Percentiles rank a stretch among this genome's conserved stretches.
Conservation (phyloP, 2,888 invertebrate species). For the Melieria crassipennis region DNA sequence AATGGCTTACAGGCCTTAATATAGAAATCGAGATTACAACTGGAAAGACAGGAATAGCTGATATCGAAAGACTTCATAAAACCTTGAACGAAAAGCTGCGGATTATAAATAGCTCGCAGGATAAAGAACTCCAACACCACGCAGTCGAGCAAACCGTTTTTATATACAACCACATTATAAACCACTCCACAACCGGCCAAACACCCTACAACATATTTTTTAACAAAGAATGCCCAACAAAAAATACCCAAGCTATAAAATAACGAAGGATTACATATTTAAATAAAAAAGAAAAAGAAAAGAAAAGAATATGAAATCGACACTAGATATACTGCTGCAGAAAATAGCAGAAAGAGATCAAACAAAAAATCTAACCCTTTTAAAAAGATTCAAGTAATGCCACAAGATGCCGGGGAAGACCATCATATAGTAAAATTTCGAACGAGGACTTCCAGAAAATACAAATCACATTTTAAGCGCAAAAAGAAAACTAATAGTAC, state of each 20-base stretch:
- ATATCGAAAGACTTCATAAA: not conserved
- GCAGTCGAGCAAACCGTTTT: not conserved
- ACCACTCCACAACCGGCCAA: not conserved
- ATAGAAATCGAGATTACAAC: not conserved
- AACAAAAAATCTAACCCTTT: not conserved
- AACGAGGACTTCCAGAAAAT: not conserved
- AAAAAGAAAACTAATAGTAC: not conserved
- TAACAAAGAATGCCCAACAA: not conserved
- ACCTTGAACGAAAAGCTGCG: not conserved
- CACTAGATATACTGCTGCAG: not conserved
- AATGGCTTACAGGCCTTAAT: not conserved
- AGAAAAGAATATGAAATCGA: no score
- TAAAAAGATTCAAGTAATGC: not conserved
- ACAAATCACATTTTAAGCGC: not conserved
- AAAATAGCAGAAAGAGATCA: not conserved
- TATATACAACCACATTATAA: not conserved
- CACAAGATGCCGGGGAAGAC: not conserved
- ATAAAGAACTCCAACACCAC: not conserved
- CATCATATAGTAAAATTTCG: not conserved
- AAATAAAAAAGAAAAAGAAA: not conserved
- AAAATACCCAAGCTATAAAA: not conserved
- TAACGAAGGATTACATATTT: not conserved
- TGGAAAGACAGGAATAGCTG: not conserved
- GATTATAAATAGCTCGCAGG: not conserved
- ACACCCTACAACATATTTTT: not conserved